A percentile compares a stretch with the other conserved stretches of the same genome.
Evolutionary conservation across 2,113 vertebrate species (phyloP).

Genomic region (Perognathus longimembris): DNA sequence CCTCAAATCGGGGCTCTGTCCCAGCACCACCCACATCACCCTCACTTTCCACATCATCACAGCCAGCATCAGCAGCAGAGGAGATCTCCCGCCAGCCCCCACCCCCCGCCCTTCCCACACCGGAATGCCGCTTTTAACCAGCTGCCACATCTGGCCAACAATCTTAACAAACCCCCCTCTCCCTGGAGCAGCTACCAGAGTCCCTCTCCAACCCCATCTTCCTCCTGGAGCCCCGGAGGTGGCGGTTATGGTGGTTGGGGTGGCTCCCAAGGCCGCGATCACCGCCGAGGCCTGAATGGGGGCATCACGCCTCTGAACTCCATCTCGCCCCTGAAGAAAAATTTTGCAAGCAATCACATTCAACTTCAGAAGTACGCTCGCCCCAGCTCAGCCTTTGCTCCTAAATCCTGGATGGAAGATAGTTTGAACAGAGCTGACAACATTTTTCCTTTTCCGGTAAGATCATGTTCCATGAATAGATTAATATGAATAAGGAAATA

Average conservation of each 20-base stretch:
- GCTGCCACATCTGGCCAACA: constrained; percentile 95
- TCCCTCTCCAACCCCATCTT: constrained; percentile 95
- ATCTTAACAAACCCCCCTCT: constrained; percentile 97
- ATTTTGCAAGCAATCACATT: constrained; percentile 97
- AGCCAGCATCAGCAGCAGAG: constrained; percentile 99
- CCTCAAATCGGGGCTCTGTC: constrained; percentile 97
- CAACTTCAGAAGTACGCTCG: constrained; percentile 97
- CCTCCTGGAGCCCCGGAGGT: constrained; percentile 96
- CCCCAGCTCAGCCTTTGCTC: constrained; percentile 96
- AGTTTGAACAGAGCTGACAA: constrained; percentile 95
- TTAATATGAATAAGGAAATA: constrained; percentile 62
- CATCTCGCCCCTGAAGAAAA: constrained; percentile 98
- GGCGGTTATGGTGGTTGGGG: constrained; percentile 97
- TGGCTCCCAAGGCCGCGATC: constrained; percentile 96
- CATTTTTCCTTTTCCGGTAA: constrained; percentile 99
- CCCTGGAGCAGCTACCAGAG: constrained; percentile 99
- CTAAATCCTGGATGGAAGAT: constrained; percentile 98
- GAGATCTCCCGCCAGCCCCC: constrained; percentile 95
- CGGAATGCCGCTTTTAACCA: constrained; percentile 98
- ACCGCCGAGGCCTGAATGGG: constrained; percentile 95
- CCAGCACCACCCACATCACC: constrained; percentile 97
- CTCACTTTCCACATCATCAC: constrained; percentile 97
- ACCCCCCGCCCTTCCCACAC: constrained; percentile 96
- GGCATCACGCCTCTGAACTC: constrained; percentile 96
- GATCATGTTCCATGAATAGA: constrained; percentile 55